Evolutionary conservation across 2,888 invertebrate genomes (phyloP).

Genomic region (Drosophila flavopinicola): DNA sequence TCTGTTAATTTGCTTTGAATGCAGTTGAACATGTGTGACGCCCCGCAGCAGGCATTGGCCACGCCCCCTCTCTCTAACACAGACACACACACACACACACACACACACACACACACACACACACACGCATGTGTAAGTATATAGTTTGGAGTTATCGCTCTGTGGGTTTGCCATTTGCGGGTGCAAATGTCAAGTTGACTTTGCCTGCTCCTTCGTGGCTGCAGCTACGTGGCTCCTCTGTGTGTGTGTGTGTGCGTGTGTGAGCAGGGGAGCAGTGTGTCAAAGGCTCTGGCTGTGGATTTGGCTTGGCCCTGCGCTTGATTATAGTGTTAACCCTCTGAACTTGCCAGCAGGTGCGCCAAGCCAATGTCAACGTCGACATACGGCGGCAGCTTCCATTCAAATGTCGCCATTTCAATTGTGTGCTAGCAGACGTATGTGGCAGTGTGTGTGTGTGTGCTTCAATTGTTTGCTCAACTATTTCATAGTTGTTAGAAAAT

Average conservation of each 20-base stretch:
- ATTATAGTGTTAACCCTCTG: slow-evolving; percentile 76
- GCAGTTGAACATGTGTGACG: slow-evolving; percentile 64
- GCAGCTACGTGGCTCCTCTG: slow-evolving; percentile 39
- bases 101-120: neutral
- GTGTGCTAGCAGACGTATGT: neutral
- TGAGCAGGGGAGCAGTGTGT: slow-evolving; percentile 23
- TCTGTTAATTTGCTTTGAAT: slow-evolving; percentile 76
- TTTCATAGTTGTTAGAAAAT: slow-evolving; percentile 72
- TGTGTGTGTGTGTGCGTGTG: slow-evolving; percentile 20
- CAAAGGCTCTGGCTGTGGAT: slow-evolving; percentile 42
- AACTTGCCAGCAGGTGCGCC: slow-evolving; percentile 71
- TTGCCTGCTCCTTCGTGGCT: slow-evolving; percentile 61
- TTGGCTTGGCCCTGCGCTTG: slow-evolving; percentile 54
- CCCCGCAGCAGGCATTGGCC: slow-evolving; percentile 16
- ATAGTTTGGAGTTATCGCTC: slow-evolving; percentile 53
- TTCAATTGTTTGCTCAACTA: slow-evolving; percentile 60
- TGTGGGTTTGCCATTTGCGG: slow-evolving; percentile 67
- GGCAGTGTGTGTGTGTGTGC: slow-evolving; percentile 6
- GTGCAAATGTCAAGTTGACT: slow-evolving; percentile 80
- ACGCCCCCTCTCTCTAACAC: slow-evolving; percentile 2
- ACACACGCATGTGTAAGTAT: slow-evolving; percentile 23
- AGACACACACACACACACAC: slow-evolving; percentile 4
- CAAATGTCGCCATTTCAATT: slow-evolving; percentile 67
- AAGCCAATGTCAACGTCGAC: slow-evolving; percentile 48
- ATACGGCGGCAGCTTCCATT: slow-evolving; percentile 36